Evolutionary conservation across 2,888 invertebrate genomes (phyloP).

Genomic region (Halictus quadricinctus): DNA sequence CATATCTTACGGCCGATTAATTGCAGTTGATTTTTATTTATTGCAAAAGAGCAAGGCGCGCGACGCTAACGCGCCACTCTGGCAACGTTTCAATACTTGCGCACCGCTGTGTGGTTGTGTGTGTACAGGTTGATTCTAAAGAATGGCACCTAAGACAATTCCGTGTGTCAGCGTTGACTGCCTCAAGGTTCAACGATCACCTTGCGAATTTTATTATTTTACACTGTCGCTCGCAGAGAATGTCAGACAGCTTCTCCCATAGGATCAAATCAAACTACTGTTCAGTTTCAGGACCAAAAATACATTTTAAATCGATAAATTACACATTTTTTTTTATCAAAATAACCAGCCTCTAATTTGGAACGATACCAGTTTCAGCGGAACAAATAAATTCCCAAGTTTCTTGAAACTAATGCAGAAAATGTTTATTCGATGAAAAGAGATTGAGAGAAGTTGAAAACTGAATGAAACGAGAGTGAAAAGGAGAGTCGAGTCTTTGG

Average conservation of each 20-base stretch:
- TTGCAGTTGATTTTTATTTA: constrained; percentile 78
- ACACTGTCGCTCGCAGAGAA: no score
- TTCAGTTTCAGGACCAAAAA: no score
- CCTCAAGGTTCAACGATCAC: background rate
- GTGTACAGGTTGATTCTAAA: constrained; percentile 39
- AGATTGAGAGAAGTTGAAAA: background rate
- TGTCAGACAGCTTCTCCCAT: background rate
- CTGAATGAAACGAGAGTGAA: background rate
- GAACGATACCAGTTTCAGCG: no score
- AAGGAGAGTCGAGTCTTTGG: background rate
- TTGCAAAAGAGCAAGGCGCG: constrained; percentile 76
- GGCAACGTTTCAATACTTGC: constrained; percentile 75
- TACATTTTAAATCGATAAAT: no score
- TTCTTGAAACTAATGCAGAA: no score
- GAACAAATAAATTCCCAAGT: no score
- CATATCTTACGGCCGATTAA: constrained; percentile 75
- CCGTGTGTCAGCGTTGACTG: background rate
- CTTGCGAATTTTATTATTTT: background rate
- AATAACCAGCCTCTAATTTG: no score
- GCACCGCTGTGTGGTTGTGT: constrained; percentile 74
- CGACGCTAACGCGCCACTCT: constrained; percentile 51
- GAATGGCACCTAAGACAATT: background rate
- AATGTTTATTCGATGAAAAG: no score
- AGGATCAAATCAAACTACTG: background rate
- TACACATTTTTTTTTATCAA: no score